phyloP scores from a whole-genome alignment of 2,797 vertebrate species.

The Neopelma chrysocephalum region DNA sequence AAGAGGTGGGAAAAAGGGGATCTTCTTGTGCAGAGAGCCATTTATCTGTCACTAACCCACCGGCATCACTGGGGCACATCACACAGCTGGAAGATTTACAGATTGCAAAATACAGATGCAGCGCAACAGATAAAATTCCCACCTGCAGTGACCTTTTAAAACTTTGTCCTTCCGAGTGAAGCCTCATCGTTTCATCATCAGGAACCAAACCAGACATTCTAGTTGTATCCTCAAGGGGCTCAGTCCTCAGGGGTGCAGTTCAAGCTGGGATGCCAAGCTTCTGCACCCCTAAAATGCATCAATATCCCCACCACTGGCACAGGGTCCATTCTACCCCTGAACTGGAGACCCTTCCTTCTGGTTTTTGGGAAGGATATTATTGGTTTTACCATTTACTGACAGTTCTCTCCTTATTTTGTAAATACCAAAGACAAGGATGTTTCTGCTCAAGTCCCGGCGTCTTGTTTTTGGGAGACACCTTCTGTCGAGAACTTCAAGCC shows the following conservation, averaged over 20 bases:
- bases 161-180: neutral
- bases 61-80: neutral
- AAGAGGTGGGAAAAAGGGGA: rapidly evolving
- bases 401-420: neutral
- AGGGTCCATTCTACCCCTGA: neutral
- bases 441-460: neutral
- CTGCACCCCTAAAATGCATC: neutral
- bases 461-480: neutral
- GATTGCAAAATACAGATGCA: neutral
- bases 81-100: neutral
- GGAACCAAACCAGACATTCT: neutral
- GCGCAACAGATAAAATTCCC: neutral
- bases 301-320: neutral
- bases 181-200: neutral
- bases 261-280: neutral
- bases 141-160: neutral
- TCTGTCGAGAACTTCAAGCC: neutral
- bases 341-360: neutral
- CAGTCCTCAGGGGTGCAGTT: neutral
- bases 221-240: neutral
- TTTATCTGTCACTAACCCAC: neutral
- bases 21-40: neutral
- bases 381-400: neutral
- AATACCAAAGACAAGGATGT: neutral
- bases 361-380: neutral